phyloP scores from a whole-genome alignment of 2,888 invertebrate genomes.

The Caenorhabditis drosophilae region DNA sequence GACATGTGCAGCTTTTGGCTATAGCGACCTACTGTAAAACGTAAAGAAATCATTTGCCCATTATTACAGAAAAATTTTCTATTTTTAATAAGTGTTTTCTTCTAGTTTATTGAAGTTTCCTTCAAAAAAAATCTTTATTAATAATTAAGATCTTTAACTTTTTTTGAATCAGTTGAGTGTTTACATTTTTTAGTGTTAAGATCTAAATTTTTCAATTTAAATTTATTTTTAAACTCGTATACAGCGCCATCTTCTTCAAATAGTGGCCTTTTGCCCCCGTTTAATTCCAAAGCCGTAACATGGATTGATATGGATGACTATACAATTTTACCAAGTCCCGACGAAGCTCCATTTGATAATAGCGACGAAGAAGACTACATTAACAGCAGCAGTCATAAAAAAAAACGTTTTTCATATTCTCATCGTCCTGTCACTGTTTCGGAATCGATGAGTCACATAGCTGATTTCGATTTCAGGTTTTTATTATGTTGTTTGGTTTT shows the following conservation, averaged over 20 bases:
- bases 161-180: no score
- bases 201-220: no score
- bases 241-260: slow-evolving; percentile 35
- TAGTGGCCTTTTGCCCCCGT: slow-evolving; percentile 37
- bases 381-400: slow-evolving; percentile 14
- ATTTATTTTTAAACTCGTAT: no score
- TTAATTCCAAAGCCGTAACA: slow-evolving; percentile 40
- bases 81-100: no score
- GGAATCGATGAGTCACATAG: slow-evolving; percentile 38
- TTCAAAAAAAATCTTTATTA: no score
- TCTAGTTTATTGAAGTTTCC: no score
- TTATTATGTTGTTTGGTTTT: background rate
- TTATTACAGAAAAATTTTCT: no score
- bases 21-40: no score
- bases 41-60: no score
- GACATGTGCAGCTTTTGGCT: no score
- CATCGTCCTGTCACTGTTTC: slow-evolving; percentile 21
- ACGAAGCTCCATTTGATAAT: slow-evolving; percentile 45
- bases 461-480: slow-evolving; percentile 39
- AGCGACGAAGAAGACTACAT: slow-evolving; percentile 35
- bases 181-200: no score
- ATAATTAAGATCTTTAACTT: no score
- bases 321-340: slow-evolving; percentile 44
- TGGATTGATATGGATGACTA: slow-evolving; percentile 54
- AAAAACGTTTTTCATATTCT: background rate